These are phyloP conservation scores for Anoura caudifer DNA, from an alignment of 2,113 vertebrate species.

Conservation along the genomic window DNA sequence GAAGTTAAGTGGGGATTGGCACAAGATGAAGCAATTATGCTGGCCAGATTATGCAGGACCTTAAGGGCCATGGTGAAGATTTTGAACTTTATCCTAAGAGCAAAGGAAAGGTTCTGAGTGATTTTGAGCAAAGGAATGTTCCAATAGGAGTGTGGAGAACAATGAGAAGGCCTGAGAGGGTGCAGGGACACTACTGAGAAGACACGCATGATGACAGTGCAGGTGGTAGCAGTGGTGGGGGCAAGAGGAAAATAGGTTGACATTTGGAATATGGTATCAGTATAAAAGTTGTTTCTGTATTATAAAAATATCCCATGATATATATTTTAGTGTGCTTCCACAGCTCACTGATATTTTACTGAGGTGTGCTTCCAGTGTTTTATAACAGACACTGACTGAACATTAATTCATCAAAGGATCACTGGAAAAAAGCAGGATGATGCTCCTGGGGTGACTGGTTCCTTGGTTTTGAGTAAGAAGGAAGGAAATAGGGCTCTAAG, in stretches of 20 bases:
- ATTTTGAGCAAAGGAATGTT: background rate
- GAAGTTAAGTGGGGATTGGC: background rate
- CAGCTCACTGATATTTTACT: conserved; percentile 27
- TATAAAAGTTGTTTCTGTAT: conserved; percentile 18
- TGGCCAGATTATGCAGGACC: background rate
- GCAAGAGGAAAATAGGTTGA: background rate
- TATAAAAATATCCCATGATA: conserved; percentile 10
- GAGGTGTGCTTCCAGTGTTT: conserved; percentile 4
- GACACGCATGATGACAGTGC: background rate
- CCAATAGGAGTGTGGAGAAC: background rate
- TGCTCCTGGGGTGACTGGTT: background rate
- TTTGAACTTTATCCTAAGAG: background rate
- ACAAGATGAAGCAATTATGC: background rate
- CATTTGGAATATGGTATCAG: background rate
- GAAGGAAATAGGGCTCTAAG: background rate
- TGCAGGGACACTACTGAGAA: background rate
- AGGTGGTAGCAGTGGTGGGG: background rate
- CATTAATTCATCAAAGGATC: conserved; percentile 29
- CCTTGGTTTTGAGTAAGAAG: background rate
- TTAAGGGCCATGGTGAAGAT: background rate
- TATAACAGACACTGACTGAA: conserved; percentile 23
- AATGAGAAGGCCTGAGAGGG: background rate
- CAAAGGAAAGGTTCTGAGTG: background rate
- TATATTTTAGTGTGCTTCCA: conserved; percentile 25
- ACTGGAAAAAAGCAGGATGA: background rate